Percentiles rank a stretch among this genome's conserved stretches.
phyloP scores from a whole-genome alignment of 2,113 vertebrate species.

The Sinocyclocheilus grahami region DNA sequence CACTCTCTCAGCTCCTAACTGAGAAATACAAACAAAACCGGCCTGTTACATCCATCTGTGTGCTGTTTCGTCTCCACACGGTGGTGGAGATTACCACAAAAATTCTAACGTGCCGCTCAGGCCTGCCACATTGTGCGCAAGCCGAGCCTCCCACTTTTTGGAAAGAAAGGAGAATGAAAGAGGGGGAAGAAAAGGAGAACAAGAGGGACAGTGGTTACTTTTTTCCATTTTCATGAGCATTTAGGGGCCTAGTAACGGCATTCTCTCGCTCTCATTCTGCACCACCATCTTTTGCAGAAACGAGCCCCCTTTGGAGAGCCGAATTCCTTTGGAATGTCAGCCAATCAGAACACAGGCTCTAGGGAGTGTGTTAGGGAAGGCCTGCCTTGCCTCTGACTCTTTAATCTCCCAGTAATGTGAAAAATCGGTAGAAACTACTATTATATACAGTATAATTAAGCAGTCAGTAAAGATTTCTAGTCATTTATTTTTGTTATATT shows the following conservation, averaged over 20 bases:
- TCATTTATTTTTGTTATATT: background rate
- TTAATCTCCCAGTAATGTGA: conserved; percentile 49
- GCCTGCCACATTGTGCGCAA: conserved; percentile 13
- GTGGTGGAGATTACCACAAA: conserved; percentile 33
- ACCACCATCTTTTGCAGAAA: conserved; percentile 37
- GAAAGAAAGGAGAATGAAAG: conserved; percentile 10
- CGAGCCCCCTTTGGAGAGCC: conserved; percentile 31
- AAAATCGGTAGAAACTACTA: conserved; percentile 15
- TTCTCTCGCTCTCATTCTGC: conserved; percentile 31
- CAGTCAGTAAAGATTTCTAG: background rate
- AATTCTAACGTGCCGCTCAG: conserved; percentile 9
- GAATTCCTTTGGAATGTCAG: conserved; percentile 37
- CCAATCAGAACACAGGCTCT: conserved; percentile 49
- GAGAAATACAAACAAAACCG: conserved; percentile 27
- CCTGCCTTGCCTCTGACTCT: conserved; percentile 36
- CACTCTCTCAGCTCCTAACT: background rate
- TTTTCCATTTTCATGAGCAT: conserved; percentile 45
- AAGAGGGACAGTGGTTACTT: conserved; percentile 46
- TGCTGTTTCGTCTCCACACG: background rate
- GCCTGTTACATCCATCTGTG: conserved; percentile 19
- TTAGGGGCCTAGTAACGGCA: conserved; percentile 44
- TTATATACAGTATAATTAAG: background rate
- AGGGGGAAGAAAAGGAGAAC: background rate
- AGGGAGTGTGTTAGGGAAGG: conserved; percentile 47
- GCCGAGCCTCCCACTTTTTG: conserved; percentile 22